Evolutionary conservation across 2,113 vertebrate species (phyloP).

Genomic region (Ptyas mucosa): DNA sequence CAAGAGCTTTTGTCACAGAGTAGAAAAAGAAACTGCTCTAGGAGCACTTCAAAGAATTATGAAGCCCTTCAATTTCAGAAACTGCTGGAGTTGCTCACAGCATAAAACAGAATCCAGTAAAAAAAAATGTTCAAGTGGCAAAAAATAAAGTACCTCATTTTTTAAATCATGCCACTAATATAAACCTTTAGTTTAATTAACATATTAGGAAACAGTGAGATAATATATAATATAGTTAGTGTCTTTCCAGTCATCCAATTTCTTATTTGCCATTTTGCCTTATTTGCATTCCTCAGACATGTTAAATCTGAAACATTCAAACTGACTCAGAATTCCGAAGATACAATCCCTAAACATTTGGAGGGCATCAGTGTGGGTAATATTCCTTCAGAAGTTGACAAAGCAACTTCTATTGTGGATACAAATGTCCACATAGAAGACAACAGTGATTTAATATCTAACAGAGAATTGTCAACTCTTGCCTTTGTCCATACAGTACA

Average conservation of each 20-base stretch:
- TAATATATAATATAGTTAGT: not conserved
- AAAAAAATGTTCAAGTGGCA: not conserved
- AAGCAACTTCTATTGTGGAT: not conserved
- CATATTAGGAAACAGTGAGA: not conserved
- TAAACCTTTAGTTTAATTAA: not conserved
- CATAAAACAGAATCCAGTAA: not conserved
- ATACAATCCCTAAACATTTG: not conserved
- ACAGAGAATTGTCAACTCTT: not conserved
- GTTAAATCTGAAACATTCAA: not conserved
- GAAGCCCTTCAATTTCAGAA: not conserved
- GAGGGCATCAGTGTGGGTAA: not conserved
- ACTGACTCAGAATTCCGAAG: not conserved
- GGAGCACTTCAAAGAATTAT: not conserved
- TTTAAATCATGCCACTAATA: not conserved
- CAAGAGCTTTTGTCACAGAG: not conserved
- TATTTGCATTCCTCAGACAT: not conserved
- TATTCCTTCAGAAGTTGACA: not conserved
- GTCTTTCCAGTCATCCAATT: not conserved
- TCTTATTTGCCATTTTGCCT: not conserved
- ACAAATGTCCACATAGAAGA: not conserved
- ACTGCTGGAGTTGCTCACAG: not conserved
- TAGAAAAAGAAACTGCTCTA: not conserved
- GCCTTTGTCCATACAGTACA: not conserved
- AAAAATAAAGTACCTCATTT: not conserved
- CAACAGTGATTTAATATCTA: not conserved